Evolutionary conservation across 1,140 invertebrate species (phyloP), one percentile per base, ranked within the genome.

Genomic region (Drosophila kurseongensis): DNA sequence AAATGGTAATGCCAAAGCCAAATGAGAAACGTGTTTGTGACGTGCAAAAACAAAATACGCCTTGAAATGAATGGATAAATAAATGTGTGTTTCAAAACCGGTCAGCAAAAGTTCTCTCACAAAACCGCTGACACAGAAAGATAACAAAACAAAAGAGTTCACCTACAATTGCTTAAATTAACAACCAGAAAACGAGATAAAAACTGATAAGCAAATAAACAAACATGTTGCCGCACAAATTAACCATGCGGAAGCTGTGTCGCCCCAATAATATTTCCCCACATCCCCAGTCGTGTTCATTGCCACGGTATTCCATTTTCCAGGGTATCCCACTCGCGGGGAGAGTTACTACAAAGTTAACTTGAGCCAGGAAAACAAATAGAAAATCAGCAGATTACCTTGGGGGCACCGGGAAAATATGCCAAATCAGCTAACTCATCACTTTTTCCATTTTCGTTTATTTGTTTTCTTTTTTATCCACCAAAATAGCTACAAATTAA

Each of bases 71-170:
- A 71, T 71, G 67, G 67, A 71, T 71, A 48, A n/a, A 48, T 29
- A 13, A 32, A 29, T 50, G 56, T 42, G 36, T 40, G 23, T 36
- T 54, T 23, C 50, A 75, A 75, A 75, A 75, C 73, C 73, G 73
- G 73, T 76, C 74, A 59, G 55, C 73, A 38, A 35, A 41, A 47
- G 32, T 52, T 71, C 51, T 65, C 32, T 13, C 61, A 29, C 42
- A 68, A 68, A 58, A 58, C 54, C 65, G 57, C 58, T 78, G 84
- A 89, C 84, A 88, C 68, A 80, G 52, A 89, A 89, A 89, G 84
- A 89, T 89, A 84, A 89, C 84, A 89, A 32, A 32, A 32, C 38
- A 27, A 74, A 74, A 63, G 48, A 74, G 61, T 66, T 62, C 63
- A 55, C 50, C 59, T 55, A 72, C 61, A 80, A 72, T 41, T 52